phyloP scores from a whole-genome alignment of 2,797 vertebrate genomes.

The Cetoscarus ocellatus region DNA sequence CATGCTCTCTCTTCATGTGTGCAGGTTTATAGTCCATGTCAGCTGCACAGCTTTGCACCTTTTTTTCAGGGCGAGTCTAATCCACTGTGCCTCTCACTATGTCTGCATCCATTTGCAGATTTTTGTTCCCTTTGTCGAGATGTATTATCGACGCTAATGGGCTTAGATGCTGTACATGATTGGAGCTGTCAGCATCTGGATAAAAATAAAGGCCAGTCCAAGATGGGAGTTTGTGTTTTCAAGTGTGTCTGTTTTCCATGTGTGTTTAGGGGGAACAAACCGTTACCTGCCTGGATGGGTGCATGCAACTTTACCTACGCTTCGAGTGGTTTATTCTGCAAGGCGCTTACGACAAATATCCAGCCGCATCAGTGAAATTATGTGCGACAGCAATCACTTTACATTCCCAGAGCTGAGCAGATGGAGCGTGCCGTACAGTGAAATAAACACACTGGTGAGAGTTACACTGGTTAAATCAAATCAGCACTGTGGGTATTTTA shows the following conservation, averaged over 20 bases:
- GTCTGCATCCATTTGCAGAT: constrained; percentile 63
- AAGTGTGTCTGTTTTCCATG: constrained; percentile 14
- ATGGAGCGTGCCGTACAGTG: constrained; percentile 72
- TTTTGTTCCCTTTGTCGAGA: constrained; percentile 64
- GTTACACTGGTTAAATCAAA: constrained; percentile 43
- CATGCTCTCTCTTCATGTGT: constrained; percentile 24
- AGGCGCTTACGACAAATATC: constrained; percentile 57
- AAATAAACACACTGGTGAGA: constrained; percentile 61
- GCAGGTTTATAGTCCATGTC: constrained; percentile 38
- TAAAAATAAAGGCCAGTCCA: constrained; percentile 53
- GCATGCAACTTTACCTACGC: constrained; percentile 58
- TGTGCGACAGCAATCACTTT: constrained; percentile 83
- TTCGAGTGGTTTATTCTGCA: constrained; percentile 52
- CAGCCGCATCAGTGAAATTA: constrained; percentile 72
- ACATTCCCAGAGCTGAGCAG: constrained; percentile 74
- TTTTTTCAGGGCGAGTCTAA: constrained; percentile 51
- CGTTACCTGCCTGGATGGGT: constrained; percentile 31
- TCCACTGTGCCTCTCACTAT: constrained; percentile 49
- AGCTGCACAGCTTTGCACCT: constrained; percentile 37
- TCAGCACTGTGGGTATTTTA: not conserved
- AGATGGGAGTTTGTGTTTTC: constrained; percentile 33
- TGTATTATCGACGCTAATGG: constrained; percentile 64
- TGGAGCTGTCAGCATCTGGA: constrained; percentile 68
- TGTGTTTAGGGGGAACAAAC: constrained; percentile 28
- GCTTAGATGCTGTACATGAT: constrained; percentile 66